Evolutionary conservation across 2,888 invertebrate species (phyloP), one percentile per base, ranked within the genome.

Genomic region (Kuschelorhynchus macadamiae): DNA sequence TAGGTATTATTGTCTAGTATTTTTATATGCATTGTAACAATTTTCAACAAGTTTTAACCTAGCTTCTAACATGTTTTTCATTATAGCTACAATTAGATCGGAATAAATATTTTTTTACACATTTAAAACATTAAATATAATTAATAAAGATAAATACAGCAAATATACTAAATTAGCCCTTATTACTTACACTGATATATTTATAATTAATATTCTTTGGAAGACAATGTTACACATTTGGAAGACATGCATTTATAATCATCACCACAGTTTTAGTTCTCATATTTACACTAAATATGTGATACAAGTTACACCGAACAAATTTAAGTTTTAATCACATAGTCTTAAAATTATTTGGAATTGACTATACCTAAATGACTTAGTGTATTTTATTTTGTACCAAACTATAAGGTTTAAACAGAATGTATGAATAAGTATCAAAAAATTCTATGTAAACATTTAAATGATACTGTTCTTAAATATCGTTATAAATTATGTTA

Each of bases 301-400:
- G 7, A 25, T 7, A 7, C 7, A 25, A 7, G 3, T 25, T 25
- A 25, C 30, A 25, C 7, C 12, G 4, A 12, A 9, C 14, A 25
- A 1, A 47, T n/a, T 25, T 20, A 2, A 11, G 12, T 25, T 47
- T 47, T 25, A 25, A 7, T 25, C 25, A 39, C 7, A 41, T 44
- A 32, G 41, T 25, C 32, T 2, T 30, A 17, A 20, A 17, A 5
- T 12, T 47, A 11, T 8, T 52, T 52, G 42, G 50, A 61, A 61
- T 61, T 61, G 61, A 61, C 61, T 61, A 61, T 30, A 30, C 25
- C 61, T 61, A 61, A 61, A 61, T 61, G 63, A 63, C 63, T 50
- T 63, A 55, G 50, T 50, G 17, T 50, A 33, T 17, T 52, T 25
- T 25, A 25, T 25, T 7, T 25, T 5, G 4, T 25, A 5, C 3